A percentile compares a stretch with the other conserved stretches of the same genome.
Conservation (phyloP, 2,113 vertebrate species). For the Aix galericulata region DNA sequence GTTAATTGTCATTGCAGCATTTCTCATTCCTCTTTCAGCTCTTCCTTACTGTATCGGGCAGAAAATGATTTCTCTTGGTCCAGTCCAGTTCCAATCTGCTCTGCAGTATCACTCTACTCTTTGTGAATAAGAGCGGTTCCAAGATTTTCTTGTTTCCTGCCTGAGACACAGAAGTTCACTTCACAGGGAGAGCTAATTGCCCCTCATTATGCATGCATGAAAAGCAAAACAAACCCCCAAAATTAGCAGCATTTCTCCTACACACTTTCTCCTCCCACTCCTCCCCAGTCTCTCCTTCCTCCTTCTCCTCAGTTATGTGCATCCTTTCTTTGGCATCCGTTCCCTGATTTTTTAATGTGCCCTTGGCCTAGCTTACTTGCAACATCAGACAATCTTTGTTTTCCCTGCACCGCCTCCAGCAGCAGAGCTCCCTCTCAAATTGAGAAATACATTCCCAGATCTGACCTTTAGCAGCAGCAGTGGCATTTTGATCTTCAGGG, state of each 20-base stretch:
- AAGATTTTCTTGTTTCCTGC: background rate
- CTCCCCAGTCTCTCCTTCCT: background rate
- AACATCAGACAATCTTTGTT: background rate
- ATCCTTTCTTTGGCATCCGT: accelerated
- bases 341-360: background rate
- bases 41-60: background rate
- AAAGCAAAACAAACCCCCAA: background rate
- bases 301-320: background rate
- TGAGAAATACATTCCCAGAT: constrained; percentile 10
- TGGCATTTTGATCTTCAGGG: constrained; percentile 14
- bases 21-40: background rate
- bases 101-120: background rate
- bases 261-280: accelerated
- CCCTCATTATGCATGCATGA: background rate
- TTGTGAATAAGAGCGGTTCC: background rate
- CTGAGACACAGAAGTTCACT: background rate
- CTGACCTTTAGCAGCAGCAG: constrained; percentile 25
- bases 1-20: background rate
- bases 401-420: background rate
- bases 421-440: background rate
- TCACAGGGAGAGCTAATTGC: background rate
- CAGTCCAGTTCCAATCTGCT: background rate
- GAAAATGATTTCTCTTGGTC: background rate
- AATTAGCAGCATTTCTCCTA: background rate
- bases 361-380: background rate